Percentiles rank a stretch among this genome's conserved stretches.
Evolutionary conservation across 2,113 vertebrate species (phyloP).

Genomic region (Macrotus californicus): DNA sequence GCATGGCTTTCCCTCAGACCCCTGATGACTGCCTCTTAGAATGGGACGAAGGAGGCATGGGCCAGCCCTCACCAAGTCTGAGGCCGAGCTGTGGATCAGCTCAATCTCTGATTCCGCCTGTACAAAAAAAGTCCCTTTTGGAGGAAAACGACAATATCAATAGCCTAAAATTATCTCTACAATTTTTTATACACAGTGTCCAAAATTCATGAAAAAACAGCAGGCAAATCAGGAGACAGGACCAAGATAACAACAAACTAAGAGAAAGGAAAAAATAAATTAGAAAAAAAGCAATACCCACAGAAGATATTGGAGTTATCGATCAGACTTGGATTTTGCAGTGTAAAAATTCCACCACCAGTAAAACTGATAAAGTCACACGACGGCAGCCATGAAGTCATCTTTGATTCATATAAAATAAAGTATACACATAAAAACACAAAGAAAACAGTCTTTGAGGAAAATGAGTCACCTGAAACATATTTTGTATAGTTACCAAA

Average conservation of each 20-base stretch:
- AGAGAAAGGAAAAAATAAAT: too few species aligned
- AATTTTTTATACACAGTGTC: not conserved
- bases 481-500: not conserved
- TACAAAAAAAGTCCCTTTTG: not conserved
- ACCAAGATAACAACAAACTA: not conserved
- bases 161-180: not conserved
- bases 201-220: not conserved
- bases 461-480: not conserved
- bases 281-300: not conserved
- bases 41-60: not conserved
- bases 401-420: not conserved
- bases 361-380: not conserved
- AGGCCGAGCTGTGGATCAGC: not conserved
- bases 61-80: not conserved
- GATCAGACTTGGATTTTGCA: not conserved
- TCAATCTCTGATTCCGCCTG: not conserved
- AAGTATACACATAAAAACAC: not conserved
- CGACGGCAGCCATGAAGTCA: not conserved
- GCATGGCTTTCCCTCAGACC: not conserved
- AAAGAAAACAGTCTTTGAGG: not conserved
- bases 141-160: not conserved
- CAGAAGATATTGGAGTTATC: not conserved
- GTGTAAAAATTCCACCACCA: not conserved
- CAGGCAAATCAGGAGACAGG: not conserved
- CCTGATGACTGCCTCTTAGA: not conserved